Evolutionary conservation across 1,140 invertebrate genomes (phyloP).

Genomic region (Sipha flava): DNA sequence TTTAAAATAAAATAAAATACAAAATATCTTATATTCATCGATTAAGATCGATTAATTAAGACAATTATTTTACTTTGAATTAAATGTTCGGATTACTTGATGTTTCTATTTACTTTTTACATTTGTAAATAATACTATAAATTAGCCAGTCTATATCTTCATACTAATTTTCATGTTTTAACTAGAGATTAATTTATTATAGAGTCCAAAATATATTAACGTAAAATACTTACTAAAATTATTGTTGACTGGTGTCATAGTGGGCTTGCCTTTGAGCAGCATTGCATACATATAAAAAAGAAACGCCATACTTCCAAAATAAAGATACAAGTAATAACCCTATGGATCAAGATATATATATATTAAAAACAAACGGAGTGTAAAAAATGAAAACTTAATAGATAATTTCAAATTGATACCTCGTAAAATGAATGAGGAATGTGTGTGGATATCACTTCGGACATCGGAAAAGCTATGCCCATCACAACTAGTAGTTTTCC

Average conservation of each 20-base stretch:
- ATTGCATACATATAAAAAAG: slow-evolving; percentile 77
- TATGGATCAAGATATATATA: slow-evolving; percentile 40
- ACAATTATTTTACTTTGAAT: too few species aligned
- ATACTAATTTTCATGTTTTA: too few species aligned
- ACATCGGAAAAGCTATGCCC: slow-evolving; percentile 88
- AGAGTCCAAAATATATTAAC: too few species aligned
- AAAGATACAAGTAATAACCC: slow-evolving; percentile 82
- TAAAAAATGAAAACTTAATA: too few species aligned
- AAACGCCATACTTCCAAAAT: slow-evolving; percentile 82
- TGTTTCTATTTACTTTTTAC: too few species aligned
- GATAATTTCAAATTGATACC: slow-evolving; percentile 47
- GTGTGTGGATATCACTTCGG: slow-evolving; percentile 83
- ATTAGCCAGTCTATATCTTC: too few species aligned
- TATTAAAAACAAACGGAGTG: not conserved
- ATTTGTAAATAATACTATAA: too few species aligned
- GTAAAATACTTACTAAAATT: slow-evolving; percentile 9
- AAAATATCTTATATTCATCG: too few species aligned
- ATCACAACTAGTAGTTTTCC: slow-evolving; percentile 89
- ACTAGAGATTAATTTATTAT: too few species aligned
- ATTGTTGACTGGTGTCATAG: slow-evolving; percentile 39
- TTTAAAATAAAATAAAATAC: too few species aligned
- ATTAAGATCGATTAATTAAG: too few species aligned
- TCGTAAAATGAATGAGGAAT: slow-evolving; percentile 84
- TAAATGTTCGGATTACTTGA: too few species aligned
- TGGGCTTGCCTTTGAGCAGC: slow-evolving; percentile 53